Percentiles rank a stretch among this genome's conserved stretches.
Evolutionary conservation across 35 echinoderm and acorn worm genomes (phyloP).

Genomic region (Strongylocentrotus purpuratus): DNA sequence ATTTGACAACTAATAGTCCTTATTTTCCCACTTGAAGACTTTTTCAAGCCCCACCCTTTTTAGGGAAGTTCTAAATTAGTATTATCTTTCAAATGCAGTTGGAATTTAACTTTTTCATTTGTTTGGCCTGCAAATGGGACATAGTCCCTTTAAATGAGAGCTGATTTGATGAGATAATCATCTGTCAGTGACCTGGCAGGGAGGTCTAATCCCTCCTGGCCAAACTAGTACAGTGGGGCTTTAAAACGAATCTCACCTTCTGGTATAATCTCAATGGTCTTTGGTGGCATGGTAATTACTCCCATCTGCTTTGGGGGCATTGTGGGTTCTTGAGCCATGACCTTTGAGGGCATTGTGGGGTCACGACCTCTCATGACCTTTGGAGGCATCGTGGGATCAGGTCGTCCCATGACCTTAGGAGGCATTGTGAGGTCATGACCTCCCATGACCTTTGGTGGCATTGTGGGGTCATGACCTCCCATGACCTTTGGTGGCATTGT

Average conservation of each 20-base stretch:
- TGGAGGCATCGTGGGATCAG: background rate
- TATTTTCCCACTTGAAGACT: no score
- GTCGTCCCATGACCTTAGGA: slow-evolving; percentile 19
- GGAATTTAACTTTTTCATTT: no score
- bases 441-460: slow-evolving; percentile 56
- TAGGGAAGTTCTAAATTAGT: no score
- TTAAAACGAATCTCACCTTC: slow-evolving; percentile 28
- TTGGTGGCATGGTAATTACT: slow-evolving; percentile 17
- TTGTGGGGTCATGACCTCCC: slow-evolving; percentile 36
- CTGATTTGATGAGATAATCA: no score
- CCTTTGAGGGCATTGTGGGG: slow-evolving; percentile 65
- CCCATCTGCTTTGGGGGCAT: slow-evolving; percentile 57
- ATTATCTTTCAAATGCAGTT: no score
- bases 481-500: slow-evolving; percentile 30
- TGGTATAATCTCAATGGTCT: background rate
- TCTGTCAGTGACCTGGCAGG: no score
- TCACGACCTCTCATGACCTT: slow-evolving; percentile 30
- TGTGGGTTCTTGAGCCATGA: slow-evolving; percentile 50
- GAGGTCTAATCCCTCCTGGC: no score
- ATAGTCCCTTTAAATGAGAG: no score
- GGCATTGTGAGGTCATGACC: slow-evolving; percentile 2
- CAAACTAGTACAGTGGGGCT: no score
- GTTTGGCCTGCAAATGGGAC: no score
- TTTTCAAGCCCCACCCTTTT: no score
- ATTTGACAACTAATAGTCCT: no score